Percentiles rank a stretch among this genome's conserved stretches.
Evolutionary conservation across 2,113 vertebrate species (phyloP).

Genomic region (Pomatostomus ruficeps): DNA sequence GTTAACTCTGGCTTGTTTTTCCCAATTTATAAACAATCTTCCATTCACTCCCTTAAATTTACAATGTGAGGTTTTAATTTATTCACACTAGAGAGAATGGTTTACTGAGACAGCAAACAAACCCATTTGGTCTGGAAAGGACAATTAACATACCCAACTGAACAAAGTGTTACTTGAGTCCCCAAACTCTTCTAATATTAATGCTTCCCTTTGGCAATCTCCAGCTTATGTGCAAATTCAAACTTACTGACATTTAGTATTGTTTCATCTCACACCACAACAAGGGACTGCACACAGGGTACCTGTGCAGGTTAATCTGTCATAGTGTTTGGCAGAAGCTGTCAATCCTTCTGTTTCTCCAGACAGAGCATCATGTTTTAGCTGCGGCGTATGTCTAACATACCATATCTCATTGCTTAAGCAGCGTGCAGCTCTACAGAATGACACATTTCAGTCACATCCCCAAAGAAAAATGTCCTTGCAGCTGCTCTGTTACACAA

Average conservation of each 20-base stretch:
- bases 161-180: neutral
- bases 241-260: neutral
- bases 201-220: neutral
- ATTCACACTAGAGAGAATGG: neutral
- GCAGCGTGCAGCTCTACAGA: neutral
- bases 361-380: neutral
- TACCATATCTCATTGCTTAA: neutral
- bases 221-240: neutral
- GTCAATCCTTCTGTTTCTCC: neutral
- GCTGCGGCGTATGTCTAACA: accelerated
- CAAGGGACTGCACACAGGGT: neutral
- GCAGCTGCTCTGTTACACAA: slow-evolving; percentile 50
- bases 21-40: neutral
- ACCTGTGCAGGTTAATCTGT: neutral
- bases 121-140: neutral
- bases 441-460: neutral
- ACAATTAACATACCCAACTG: neutral
- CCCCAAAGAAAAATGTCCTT: slow-evolving; percentile 1
- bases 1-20: neutral
- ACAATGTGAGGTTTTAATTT: neutral
- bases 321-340: neutral
- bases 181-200: neutral
- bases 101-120: neutral
- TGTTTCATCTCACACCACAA: neutral
- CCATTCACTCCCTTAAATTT: neutral